Evolutionary conservation across 2,888 invertebrate genomes (phyloP).

Genomic region (Lottia scabra): DNA sequence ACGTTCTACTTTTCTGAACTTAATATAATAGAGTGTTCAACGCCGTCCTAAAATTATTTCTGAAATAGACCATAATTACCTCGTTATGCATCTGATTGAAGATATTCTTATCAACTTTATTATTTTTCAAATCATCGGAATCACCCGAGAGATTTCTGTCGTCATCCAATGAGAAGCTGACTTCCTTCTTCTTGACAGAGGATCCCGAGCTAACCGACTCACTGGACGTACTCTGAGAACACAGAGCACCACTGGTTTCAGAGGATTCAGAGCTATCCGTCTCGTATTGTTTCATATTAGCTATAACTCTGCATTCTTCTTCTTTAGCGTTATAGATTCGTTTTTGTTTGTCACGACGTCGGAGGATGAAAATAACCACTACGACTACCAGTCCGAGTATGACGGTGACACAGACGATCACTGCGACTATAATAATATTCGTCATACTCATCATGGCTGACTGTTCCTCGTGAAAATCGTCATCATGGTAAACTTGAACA

Average conservation of each 20-base stretch:
- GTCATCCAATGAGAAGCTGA: constrained; percentile 46
- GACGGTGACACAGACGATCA: constrained; percentile 41
- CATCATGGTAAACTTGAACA: constrained; percentile 31
- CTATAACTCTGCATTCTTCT: constrained; percentile 31
- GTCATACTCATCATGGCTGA: constrained; percentile 9
- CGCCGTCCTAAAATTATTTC: too few species aligned
- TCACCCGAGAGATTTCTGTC: constrained; percentile 14
- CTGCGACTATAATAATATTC: constrained; percentile 42
- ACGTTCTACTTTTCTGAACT: too few species aligned
- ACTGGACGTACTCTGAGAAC: neutral
- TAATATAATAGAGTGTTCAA: too few species aligned
- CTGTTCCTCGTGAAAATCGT: constrained; percentile 11
- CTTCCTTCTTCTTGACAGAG: constrained; percentile 42
- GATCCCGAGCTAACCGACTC: constrained; percentile 3
- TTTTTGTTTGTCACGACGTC: constrained; percentile 33
- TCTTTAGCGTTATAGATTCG: constrained; percentile 33
- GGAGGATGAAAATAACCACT: constrained; percentile 36
- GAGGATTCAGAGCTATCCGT: constrained; percentile 1
- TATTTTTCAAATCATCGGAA: too few species aligned
- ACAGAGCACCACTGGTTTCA: constrained; percentile 1
- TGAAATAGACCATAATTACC: too few species aligned
- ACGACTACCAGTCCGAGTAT: constrained; percentile 38
- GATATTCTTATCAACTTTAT: too few species aligned
- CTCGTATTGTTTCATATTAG: constrained; percentile 17
- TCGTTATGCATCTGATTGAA: too few species aligned